Percentiles rank a stretch among this genome's conserved stretches.
These are phyloP conservation scores for Peromyscus eremicus DNA, from an alignment of 2,797 vertebrate species.

Conservation along the genomic window DNA sequence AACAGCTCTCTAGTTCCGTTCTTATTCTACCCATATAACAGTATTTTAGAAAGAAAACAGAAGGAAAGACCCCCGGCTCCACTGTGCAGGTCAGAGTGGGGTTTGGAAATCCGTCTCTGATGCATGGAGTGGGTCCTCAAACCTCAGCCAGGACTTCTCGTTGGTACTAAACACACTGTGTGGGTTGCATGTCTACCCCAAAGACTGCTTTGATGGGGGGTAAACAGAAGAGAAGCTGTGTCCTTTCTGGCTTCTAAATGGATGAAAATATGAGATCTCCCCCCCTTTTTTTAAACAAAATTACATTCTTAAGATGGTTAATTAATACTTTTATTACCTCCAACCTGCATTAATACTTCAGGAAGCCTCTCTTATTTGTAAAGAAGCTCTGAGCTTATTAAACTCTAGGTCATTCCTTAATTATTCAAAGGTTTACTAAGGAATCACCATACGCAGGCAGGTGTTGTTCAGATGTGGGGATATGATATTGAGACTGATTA, in stretches of 20 bases:
- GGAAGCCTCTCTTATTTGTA: not conserved
- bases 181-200: not conserved
- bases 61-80: not conserved
- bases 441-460: not conserved
- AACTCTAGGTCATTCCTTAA: not conserved
- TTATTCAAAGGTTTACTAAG: not conserved
- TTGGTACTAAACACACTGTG: not conserved
- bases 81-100: slow-evolving; percentile 12
- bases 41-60: slow-evolving; percentile 9
- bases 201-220: not conserved
- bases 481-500: not conserved
- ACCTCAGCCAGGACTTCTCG: not conserved
- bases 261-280: slow-evolving; percentile 10
- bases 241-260: slow-evolving; percentile 37
- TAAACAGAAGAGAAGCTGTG: not conserved
- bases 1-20: not conserved
- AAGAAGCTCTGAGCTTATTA: not conserved
- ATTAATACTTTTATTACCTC: slow-evolving; percentile 21
- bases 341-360: not conserved
- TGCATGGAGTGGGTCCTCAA: not conserved
- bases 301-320: slow-evolving; percentile 11
- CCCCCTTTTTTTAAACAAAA: not conserved
- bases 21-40: not conserved
- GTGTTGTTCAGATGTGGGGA: not conserved
- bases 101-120: not conserved